phyloP scores from a whole-genome alignment of 2,113 vertebrate genomes.

The Tachysurus fulvidraco region DNA sequence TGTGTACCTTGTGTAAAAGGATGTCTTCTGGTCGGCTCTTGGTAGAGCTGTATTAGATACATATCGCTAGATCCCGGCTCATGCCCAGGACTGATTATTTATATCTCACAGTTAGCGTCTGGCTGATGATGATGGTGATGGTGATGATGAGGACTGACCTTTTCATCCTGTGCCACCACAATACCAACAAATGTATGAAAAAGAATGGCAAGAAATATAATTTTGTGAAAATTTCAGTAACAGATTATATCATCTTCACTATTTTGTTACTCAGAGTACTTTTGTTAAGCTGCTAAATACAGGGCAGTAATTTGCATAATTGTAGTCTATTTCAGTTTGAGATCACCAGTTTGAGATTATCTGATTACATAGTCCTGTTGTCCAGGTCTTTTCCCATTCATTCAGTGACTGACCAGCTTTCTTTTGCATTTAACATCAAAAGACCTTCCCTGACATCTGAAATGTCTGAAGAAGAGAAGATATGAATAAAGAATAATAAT shows the following conservation, averaged over 20 bases:
- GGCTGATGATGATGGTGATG: not conserved
- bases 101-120: not conserved
- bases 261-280: not conserved
- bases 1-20: not conserved
- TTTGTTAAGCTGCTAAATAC: not conserved
- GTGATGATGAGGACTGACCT: not conserved
- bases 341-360: not conserved
- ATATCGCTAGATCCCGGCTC: not conserved
- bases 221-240: not conserved
- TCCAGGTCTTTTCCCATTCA: not conserved
- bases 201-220: not conserved
- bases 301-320: not conserved
- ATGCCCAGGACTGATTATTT: not conserved
- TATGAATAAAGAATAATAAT: not conserved
- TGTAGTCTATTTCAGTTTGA: not conserved
- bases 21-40: not conserved
- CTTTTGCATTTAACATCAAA: not conserved
- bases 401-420: not conserved
- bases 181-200: not conserved
- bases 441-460: not conserved
- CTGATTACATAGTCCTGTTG: not conserved
- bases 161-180: not conserved
- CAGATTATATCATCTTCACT: not conserved
- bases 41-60: not conserved
- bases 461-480: not conserved